Evolutionary conservation across 2,888 invertebrate genomes (phyloP).

Genomic region (Eurois occulta): DNA sequence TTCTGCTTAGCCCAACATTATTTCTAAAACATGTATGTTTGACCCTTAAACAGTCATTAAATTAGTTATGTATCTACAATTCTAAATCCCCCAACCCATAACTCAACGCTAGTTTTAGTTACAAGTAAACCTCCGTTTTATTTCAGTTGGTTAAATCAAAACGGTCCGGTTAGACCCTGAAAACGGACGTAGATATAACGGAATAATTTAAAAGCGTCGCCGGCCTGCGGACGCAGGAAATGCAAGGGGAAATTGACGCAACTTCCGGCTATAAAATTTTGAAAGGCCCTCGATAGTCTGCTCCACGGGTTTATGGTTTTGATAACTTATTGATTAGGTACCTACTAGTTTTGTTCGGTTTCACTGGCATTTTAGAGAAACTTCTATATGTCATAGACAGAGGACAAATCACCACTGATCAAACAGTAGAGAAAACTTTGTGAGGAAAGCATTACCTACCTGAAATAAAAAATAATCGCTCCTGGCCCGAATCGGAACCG

Average conservation of each 20-base stretch:
- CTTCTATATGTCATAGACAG: neutral
- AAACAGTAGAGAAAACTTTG: neutral
- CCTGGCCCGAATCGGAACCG: neutral
- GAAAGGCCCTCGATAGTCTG: conserved; percentile 6
- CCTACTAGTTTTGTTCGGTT: neutral
- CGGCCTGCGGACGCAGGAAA: conserved; percentile 65
- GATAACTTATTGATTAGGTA: neutral
- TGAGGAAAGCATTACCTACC: no score
- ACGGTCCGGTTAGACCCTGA: conserved; percentile 10
- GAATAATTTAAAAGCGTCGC: conserved; percentile 66
- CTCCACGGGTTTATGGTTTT: conserved; percentile 17
- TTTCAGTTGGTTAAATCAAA: conserved; percentile 26
- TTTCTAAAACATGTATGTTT: neutral
- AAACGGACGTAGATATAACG: conserved; percentile 42
- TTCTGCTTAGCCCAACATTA: neutral
- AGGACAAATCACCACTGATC: neutral
- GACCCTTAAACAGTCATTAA: no score
- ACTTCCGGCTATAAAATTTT: conserved; percentile 69
- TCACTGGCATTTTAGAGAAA: neutral
- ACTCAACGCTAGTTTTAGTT: neutral
- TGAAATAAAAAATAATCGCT: no score
- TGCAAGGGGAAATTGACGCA: conserved; percentile 73
- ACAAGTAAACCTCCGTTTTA: conserved; percentile 10
- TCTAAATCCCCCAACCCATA: neutral
- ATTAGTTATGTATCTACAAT: neutral